Evolutionary conservation across 1,140 invertebrate species (phyloP), one percentile per base, ranked within the genome.

Genomic region (Eufriesea mexicana): DNA sequence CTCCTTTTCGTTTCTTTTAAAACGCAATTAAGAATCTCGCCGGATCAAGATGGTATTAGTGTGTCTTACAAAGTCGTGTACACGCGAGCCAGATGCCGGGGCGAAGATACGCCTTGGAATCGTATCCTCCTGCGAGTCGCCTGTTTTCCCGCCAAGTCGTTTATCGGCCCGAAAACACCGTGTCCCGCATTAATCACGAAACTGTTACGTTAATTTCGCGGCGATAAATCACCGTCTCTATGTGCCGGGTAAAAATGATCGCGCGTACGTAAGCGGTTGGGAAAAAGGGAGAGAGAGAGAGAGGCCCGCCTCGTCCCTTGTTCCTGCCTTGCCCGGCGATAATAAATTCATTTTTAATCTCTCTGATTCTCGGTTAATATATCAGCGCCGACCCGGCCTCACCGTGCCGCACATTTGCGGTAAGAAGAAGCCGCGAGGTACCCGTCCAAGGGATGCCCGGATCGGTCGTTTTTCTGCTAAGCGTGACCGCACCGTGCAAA

Each of bases 381-480:
- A 87, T 88, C 79, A 87, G 67, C 85, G 81, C n/a, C 73, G 70
- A 57, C 67, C 55, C 80, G 42, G 71, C 68, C 78, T 61, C 71
- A 79, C 74, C 83, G 83, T 71, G 68, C 61, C 42, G 84, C 85
- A 76, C 81, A 81, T 88, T 88, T 87, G 86, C 83, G 86, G 86
- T 82, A 49, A 67, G 82, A 73, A 82, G 57, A 64, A 87, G 51
- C 86, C 86, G 42, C 86, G 80, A 70, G 57, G 51, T 57, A 70
- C 59, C 84, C 54, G 76, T 73, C 59, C 75, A 42, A 23, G 28
- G 77, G 42, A 76, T 42, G 72, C 67, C 7, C 18, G 74, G 77
- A 78, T 84, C 82, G 62, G 70, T 78, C 77, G 72, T 88, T 87
- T 88, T 85, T 85, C 74, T 70, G 68, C 47, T 23, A 35, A 64